phyloP scores from a whole-genome alignment of 2,113 vertebrate species.

The Chroicocephalus ridibundus region DNA sequence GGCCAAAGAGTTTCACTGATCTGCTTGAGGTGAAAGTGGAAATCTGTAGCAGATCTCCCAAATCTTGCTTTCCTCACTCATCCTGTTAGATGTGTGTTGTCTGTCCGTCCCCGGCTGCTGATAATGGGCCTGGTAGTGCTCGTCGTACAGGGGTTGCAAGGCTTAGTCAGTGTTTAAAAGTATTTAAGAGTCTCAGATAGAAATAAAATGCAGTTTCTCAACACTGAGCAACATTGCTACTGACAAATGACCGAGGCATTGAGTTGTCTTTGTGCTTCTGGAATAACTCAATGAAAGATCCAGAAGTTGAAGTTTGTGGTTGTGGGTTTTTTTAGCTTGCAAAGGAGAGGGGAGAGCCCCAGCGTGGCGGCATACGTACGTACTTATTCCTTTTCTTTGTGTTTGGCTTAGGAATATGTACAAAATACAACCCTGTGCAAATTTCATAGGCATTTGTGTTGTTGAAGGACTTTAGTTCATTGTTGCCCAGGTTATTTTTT shows the following conservation, averaged over 20 bases:
- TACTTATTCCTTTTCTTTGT: background rate
- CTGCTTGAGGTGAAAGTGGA: background rate
- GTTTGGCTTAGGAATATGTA: background rate
- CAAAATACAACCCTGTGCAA: background rate
- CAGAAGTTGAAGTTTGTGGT: background rate
- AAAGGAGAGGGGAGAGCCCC: background rate
- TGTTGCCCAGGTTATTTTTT: background rate
- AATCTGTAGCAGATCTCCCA: background rate
- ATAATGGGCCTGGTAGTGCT: background rate
- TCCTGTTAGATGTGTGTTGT: too few relatives aligned
- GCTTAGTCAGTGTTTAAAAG: background rate
- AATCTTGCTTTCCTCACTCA: background rate
- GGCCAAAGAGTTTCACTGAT: background rate
- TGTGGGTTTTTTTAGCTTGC: background rate
- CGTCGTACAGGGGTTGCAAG: background rate
- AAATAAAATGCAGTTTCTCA: background rate
- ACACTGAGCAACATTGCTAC: background rate
- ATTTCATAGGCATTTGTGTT: background rate
- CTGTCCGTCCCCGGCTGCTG: background rate
- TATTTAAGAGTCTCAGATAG: background rate
- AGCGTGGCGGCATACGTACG: rapidly evolving
- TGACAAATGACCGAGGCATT: background rate
- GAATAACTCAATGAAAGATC: background rate
- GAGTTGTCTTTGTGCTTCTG: background rate
- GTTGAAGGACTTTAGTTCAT: background rate